Conservation (phyloP, 1,140 invertebrate species). For the Holotrichia oblita region DNA sequence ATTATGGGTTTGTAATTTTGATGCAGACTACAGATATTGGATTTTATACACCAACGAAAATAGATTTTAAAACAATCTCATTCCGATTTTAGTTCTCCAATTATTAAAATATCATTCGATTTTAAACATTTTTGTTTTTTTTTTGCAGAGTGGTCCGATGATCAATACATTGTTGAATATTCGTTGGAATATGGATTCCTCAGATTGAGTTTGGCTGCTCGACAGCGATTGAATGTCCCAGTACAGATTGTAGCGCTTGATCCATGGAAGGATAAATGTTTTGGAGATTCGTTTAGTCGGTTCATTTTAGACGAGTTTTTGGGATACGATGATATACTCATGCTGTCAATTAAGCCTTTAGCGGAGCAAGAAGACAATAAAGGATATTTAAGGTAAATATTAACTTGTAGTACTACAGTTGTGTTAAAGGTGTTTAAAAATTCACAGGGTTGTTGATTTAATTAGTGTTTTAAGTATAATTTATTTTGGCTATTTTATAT, state of each 20-base stretch:
- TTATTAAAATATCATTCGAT: too few relatives aligned
- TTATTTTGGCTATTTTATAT: too few relatives aligned
- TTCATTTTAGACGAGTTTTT: conserved; percentile 92
- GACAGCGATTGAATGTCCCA: conserved; percentile 88
- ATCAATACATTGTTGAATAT: conserved; percentile 98
- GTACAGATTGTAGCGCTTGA: conserved; percentile 93
- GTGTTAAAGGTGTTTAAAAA: too few relatives aligned
- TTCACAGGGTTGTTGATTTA: too few relatives aligned
- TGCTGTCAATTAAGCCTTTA: conserved; percentile 94
- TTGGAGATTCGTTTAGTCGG: conserved; percentile 91
- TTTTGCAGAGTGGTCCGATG: conserved; percentile 77
- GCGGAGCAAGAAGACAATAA: conserved; percentile 97
- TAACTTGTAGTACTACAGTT: too few relatives aligned
- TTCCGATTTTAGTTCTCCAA: too few relatives aligned
- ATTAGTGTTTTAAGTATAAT: too few relatives aligned
- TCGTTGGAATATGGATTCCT: conserved; percentile 97
- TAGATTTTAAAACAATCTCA: too few relatives aligned
- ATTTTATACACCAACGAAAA: too few relatives aligned
- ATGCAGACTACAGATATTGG: too few relatives aligned
- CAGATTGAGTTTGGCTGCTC: conserved; percentile 83
- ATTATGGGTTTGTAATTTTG: too few relatives aligned
- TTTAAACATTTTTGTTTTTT: neutral
- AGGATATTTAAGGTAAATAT: conserved; percentile 82
- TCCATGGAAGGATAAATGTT: conserved; percentile 88
- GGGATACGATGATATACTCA: conserved; percentile 96